Conservation (phyloP, 2,888 invertebrate genomes). For the Eupithecia exiguata region DNA sequence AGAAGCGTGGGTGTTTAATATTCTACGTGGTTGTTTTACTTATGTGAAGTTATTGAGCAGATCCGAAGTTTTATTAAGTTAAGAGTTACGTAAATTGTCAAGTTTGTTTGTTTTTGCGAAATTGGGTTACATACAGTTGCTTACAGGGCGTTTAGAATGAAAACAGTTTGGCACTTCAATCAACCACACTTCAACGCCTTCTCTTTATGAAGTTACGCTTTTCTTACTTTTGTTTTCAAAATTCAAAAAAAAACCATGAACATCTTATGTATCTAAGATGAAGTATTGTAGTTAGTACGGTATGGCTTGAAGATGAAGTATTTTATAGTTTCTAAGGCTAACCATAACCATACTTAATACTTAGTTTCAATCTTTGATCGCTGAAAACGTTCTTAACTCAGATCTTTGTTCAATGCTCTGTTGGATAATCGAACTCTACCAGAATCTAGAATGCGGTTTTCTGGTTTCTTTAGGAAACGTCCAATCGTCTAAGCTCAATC, state of each 20-base stretch:
- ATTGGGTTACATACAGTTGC: constrained; percentile 21
- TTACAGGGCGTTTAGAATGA: background rate
- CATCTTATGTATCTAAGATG: background rate
- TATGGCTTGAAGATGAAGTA: background rate
- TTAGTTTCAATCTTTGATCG: background rate
- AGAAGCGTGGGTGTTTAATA: constrained; percentile 30
- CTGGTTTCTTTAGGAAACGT: background rate
- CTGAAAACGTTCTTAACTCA: background rate
- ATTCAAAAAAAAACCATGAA: too few species aligned
- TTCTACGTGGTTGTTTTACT: constrained; percentile 34
- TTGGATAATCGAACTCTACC: background rate
- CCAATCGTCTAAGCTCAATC: background rate
- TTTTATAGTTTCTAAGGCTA: background rate
- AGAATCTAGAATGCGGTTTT: background rate
- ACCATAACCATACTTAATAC: background rate
- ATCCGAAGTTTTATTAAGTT: constrained; percentile 37
- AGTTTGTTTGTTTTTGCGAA: constrained; percentile 25
- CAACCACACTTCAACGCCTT: constrained; percentile 6
- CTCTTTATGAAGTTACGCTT: background rate
- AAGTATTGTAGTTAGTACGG: too few species aligned
- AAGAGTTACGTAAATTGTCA: background rate
- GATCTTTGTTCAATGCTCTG: background rate
- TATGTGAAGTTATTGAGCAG: constrained; percentile 29
- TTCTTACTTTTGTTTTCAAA: background rate
- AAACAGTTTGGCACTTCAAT: constrained; percentile 7